These are phyloP conservation scores for Oedothorax gibbosus DNA, from an alignment of 1,140 invertebrate genomes.

Conservation along the genomic window DNA sequence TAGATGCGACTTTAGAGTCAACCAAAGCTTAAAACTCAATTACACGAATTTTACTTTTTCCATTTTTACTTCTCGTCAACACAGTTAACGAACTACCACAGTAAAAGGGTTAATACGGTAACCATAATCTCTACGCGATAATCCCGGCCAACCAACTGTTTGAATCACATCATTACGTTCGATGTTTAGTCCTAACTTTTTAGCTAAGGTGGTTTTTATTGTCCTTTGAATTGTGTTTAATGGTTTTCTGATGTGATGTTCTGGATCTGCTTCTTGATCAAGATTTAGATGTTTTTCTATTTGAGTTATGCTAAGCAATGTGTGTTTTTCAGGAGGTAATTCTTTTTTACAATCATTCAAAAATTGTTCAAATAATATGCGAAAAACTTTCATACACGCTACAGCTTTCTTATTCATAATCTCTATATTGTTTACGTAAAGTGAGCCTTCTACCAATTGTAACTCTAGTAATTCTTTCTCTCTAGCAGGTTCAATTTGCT, in stretches of 20 bases:
- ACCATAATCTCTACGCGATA: slow-evolving; percentile 7
- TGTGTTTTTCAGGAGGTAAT: neutral
- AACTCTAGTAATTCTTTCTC: slow-evolving; percentile 6
- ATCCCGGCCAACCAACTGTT: slow-evolving; percentile 1
- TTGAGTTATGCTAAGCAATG: too few species aligned
- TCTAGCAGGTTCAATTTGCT: slow-evolving; percentile 2
- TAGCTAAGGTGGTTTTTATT: neutral
- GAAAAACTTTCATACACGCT: slow-evolving; percentile 6
- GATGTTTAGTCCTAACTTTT: slow-evolving; percentile 8
- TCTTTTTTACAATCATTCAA: neutral
- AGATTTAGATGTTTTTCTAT: too few species aligned
- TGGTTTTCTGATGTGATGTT: too few species aligned
- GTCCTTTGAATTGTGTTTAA: too few species aligned
- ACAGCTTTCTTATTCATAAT: slow-evolving; percentile 5
- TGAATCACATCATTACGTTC: slow-evolving; percentile 2
- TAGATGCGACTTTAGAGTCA: slow-evolving; percentile 4
- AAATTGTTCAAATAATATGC: slow-evolving; percentile 8
- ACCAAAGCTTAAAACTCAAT: slow-evolving; percentile 8
- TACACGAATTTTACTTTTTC: slow-evolving; percentile 5
- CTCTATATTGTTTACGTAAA: slow-evolving; percentile 3
- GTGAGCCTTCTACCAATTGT: neutral
- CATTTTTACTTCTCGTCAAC: slow-evolving; percentile 8
- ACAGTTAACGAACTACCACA: slow-evolving; percentile 8
- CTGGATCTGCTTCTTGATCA: too few species aligned
- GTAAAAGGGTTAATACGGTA: slow-evolving; percentile 8